phyloP scores from a whole-genome alignment of 1,140 invertebrate genomes.

The Sitophilus oryzae region DNA sequence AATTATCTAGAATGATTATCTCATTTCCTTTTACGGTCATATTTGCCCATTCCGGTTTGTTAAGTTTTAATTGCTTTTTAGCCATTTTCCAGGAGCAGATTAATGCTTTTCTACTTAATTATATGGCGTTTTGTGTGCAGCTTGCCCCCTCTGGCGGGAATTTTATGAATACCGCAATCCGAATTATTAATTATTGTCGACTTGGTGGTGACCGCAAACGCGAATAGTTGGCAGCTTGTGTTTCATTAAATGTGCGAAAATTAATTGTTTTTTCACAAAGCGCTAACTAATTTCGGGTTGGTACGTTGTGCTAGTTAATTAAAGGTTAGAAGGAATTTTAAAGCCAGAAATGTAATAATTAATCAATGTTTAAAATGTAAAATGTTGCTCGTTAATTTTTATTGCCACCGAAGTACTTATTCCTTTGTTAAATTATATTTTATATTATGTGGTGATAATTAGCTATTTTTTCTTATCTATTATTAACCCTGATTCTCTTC shows the following conservation, averaged over 20 bases:
- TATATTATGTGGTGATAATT: too few species aligned
- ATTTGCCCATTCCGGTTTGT: slow-evolving; percentile 15
- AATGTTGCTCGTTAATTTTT: too few species aligned
- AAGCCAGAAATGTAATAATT: too few species aligned
- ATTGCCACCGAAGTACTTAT: too few species aligned
- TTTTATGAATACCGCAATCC: not conserved
- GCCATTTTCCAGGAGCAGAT: slow-evolving; percentile 13
- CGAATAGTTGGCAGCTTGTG: not conserved
- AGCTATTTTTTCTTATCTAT: too few species aligned
- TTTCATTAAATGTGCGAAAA: not conserved
- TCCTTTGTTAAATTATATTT: too few species aligned
- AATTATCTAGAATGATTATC: slow-evolving; percentile 13
- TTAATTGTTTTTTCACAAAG: too few species aligned
- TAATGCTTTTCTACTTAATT: slow-evolving; percentile 20
- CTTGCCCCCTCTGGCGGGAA: slow-evolving; percentile 1
- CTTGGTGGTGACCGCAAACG: not conserved
- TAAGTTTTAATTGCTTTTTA: slow-evolving; percentile 25
- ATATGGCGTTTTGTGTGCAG: slow-evolving; percentile 4
- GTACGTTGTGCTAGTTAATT: too few species aligned
- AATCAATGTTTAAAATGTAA: too few species aligned
- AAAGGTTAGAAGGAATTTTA: too few species aligned
- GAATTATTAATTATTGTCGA: not conserved
- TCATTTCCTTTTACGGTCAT: slow-evolving; percentile 18
- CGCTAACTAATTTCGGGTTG: too few species aligned
- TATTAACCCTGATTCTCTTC: too few species aligned